These are phyloP conservation scores for Alauda arvensis DNA, from an alignment of 2,797 vertebrate species.

Conservation along the genomic window DNA sequence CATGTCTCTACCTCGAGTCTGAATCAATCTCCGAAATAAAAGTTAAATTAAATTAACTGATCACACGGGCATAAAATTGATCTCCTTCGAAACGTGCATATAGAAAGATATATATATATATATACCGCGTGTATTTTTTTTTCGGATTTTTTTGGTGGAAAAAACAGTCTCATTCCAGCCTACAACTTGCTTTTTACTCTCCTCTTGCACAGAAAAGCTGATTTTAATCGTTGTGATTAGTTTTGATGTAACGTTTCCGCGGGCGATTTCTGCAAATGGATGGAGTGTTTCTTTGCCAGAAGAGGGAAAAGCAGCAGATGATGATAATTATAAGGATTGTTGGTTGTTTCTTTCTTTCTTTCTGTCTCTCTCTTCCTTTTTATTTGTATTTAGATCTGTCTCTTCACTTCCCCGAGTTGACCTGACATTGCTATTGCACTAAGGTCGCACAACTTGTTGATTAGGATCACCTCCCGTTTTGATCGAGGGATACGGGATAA, in stretches of 20 bases:
- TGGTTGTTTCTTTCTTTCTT: slow-evolving; percentile 81
- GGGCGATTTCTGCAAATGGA: slow-evolving; percentile 97
- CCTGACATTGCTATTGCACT: slow-evolving; percentile 68
- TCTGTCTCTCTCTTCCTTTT: slow-evolving; percentile 65
- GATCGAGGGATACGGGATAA: slow-evolving; percentile 75
- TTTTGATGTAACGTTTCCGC: slow-evolving; percentile 98
- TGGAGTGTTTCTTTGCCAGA: slow-evolving; percentile 98
- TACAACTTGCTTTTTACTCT: slow-evolving; percentile 91
- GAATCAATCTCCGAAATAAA: slow-evolving; percentile 91
- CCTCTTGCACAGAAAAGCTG: slow-evolving; percentile 95
- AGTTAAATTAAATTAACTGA: slow-evolving; percentile 86
- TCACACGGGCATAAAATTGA: slow-evolving; percentile 80
- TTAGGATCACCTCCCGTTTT: slow-evolving; percentile 76
- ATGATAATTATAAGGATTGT: slow-evolving; percentile 99
- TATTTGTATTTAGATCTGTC: slow-evolving; percentile 67
- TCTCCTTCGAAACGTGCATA: slow-evolving; percentile 75
- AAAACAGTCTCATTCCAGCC: slow-evolving; percentile 85
- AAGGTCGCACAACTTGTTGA: slow-evolving; percentile 91
- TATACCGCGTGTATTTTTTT: slow-evolving; percentile 59
- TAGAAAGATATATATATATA: slow-evolving; percentile 44
- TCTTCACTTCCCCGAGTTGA: slow-evolving; percentile 70
- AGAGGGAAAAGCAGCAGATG: slow-evolving; percentile 95
- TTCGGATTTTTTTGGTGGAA: slow-evolving; percentile 70
- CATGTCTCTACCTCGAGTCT: slow-evolving; percentile 94
- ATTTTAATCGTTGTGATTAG: slow-evolving; percentile 99